Percentiles rank a stretch among this genome's conserved stretches.
phyloP scores from a whole-genome alignment of 2,113 vertebrate species.

The Leptodactylus fuscus region DNA sequence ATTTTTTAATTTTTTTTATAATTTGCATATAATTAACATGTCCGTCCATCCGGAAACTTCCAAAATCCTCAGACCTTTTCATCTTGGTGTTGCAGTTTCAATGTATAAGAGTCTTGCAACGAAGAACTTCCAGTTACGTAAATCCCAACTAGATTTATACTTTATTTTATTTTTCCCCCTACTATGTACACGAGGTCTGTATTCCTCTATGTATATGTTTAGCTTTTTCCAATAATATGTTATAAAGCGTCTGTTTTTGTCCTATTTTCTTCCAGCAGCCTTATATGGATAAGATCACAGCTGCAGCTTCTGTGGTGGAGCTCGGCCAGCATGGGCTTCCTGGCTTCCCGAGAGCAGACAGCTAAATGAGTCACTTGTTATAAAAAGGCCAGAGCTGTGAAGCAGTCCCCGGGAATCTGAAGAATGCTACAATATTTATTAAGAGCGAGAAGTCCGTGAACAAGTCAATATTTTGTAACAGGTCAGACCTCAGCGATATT shows the following conservation, averaged over 20 bases:
- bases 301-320: constrained; percentile 54
- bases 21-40: too few relatives aligned
- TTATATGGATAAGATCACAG: constrained; percentile 55
- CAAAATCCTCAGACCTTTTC: too few relatives aligned
- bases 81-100: too few relatives aligned
- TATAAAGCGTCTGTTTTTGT: neutral
- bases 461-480: constrained; percentile 53
- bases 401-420: constrained; percentile 35
- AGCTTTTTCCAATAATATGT: neutral
- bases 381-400: constrained; percentile 25
- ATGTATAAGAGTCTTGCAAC: too few relatives aligned
- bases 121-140: too few relatives aligned
- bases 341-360: constrained; percentile 38
- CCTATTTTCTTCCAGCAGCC: constrained; percentile 22
- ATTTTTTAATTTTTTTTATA: too few relatives aligned
- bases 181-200: neutral
- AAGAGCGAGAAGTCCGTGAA: constrained; percentile 38
- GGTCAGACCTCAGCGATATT: constrained; percentile 17
- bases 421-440: constrained; percentile 53
- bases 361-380: constrained; percentile 58
- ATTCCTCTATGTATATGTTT: too few relatives aligned
- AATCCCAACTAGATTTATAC: too few relatives aligned
- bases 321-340: constrained; percentile 21
- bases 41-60: too few relatives aligned
- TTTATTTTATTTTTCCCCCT: too few relatives aligned